These are phyloP conservation scores for Trisateles emortualis DNA, from an alignment of 2,888 invertebrate species.

Conservation along the genomic window DNA sequence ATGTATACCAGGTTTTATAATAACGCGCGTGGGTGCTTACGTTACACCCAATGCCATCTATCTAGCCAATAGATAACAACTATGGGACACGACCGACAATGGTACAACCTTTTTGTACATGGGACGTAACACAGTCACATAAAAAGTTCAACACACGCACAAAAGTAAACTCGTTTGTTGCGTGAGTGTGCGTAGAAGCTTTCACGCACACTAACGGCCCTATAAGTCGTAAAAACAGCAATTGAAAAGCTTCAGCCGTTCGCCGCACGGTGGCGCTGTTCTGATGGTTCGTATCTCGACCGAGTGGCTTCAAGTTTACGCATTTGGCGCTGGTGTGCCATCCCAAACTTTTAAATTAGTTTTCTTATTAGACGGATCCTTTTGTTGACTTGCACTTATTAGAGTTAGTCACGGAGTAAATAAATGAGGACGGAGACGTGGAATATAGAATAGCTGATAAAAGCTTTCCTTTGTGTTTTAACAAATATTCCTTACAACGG, in stretches of 20 bases:
- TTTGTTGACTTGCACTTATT: slow-evolving; percentile 56
- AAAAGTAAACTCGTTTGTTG: slow-evolving; percentile 61
- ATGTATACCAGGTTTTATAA: slow-evolving; percentile 44
- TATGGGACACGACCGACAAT: slow-evolving; percentile 57
- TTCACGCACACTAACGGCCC: slow-evolving; percentile 69
- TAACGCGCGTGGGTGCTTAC: slow-evolving; percentile 38
- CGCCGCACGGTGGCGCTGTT: slow-evolving; percentile 82
- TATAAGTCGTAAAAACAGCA: slow-evolving; percentile 69
- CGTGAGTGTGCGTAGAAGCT: slow-evolving; percentile 73
- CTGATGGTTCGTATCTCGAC: slow-evolving; percentile 67
- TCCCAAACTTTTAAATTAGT: slow-evolving; percentile 66
- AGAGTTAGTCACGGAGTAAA: slow-evolving; percentile 50
- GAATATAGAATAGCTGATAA: slow-evolving; percentile 24
- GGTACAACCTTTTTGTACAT: slow-evolving; percentile 71
- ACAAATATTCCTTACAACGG: slow-evolving; percentile 5
- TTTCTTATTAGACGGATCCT: slow-evolving; percentile 66
- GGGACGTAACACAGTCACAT: slow-evolving; percentile 73
- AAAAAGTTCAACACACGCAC: slow-evolving; percentile 75
- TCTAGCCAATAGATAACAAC: slow-evolving; percentile 74
- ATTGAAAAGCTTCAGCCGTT: slow-evolving; percentile 84
- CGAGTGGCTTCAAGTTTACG: slow-evolving; percentile 53
- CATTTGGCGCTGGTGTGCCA: slow-evolving; percentile 74
- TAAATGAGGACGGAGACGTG: slow-evolving; percentile 26
- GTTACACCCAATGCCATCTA: slow-evolving; percentile 80
- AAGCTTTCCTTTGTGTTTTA: slow-evolving; percentile 28